Conservation (phyloP, 1,140 invertebrate species). For the Teleogryllus occipitalis region DNA sequence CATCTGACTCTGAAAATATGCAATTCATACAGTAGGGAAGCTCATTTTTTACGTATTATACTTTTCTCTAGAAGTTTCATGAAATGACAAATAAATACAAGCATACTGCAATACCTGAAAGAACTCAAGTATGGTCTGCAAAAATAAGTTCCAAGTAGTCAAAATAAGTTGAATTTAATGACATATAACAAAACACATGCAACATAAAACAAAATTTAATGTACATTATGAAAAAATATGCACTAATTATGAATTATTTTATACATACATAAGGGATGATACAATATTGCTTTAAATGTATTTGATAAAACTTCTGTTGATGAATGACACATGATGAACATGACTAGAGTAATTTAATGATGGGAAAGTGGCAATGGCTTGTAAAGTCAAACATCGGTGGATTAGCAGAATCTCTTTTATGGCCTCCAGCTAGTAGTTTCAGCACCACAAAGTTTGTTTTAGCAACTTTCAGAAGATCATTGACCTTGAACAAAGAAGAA, state of each 20-base stretch:
- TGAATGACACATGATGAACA: neutral
- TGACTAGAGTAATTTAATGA: slow-evolving; percentile 59
- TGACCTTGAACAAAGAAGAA: slow-evolving; percentile 51
- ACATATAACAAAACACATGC: neutral
- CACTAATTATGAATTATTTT: neutral
- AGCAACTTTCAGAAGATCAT: slow-evolving; percentile 73
- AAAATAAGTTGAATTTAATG: neutral
- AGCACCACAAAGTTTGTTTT: slow-evolving; percentile 94
- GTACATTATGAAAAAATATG: neutral
- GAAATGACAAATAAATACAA: no score
- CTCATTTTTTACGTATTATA: no score
- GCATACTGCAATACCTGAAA: no score
- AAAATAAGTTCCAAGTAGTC: no score
- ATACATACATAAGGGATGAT: neutral
- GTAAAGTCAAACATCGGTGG: slow-evolving; percentile 88
- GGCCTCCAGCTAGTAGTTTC: slow-evolving; percentile 82
- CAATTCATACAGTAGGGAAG: no score
- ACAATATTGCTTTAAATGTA: neutral
- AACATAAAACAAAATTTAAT: neutral
- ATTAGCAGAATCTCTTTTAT: slow-evolving; percentile 73
- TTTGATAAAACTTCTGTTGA: neutral
- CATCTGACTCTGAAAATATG: no score
- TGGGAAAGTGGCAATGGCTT: slow-evolving; percentile 79
- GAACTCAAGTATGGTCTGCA: no score
- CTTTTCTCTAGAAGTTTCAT: no score